phyloP scores from a whole-genome alignment of 2,888 invertebrate genomes.

The Athripsodes cinereus region DNA sequence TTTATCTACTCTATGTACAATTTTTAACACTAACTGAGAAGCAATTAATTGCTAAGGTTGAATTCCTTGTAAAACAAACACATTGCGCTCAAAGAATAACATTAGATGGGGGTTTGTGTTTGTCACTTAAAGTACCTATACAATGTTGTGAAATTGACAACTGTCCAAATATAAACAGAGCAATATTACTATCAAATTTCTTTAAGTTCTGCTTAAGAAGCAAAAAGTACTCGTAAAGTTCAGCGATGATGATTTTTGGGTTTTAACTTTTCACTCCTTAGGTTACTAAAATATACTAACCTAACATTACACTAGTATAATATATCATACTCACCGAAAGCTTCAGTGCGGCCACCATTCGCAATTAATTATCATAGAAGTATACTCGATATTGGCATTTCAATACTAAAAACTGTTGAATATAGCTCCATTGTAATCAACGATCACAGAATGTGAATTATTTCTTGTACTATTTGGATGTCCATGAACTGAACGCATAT shows the following conservation, averaged over 20 bases:
- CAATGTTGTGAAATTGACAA: too few relatives aligned
- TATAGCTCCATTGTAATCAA: not conserved
- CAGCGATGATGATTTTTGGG: too few relatives aligned
- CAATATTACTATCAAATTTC: too few relatives aligned
- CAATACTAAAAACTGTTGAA: not conserved
- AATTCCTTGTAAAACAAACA: too few relatives aligned
- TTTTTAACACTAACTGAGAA: too few relatives aligned
- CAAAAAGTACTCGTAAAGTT: too few relatives aligned
- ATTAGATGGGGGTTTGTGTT: not conserved
- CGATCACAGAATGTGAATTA: slow-evolving; percentile 44
- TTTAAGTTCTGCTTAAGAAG: too few relatives aligned
- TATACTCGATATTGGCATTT: not conserved
- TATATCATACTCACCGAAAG: slow-evolving; percentile 31
- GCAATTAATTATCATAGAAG: not conserved
- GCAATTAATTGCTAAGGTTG: too few relatives aligned
- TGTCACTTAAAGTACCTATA: too few relatives aligned
- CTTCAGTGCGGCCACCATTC: not conserved
- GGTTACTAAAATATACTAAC: slow-evolving; percentile 1
- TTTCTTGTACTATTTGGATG: slow-evolving; percentile 48
- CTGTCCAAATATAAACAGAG: not conserved
- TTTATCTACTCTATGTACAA: too few relatives aligned
- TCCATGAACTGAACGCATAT: slow-evolving; percentile 45
- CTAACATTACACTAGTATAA: slow-evolving; percentile 5
- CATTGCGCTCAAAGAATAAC: not conserved
- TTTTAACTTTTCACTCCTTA: too few relatives aligned